phyloP scores from a whole-genome alignment of 1,140 invertebrate genomes.

The Eumaeus atala region DNA sequence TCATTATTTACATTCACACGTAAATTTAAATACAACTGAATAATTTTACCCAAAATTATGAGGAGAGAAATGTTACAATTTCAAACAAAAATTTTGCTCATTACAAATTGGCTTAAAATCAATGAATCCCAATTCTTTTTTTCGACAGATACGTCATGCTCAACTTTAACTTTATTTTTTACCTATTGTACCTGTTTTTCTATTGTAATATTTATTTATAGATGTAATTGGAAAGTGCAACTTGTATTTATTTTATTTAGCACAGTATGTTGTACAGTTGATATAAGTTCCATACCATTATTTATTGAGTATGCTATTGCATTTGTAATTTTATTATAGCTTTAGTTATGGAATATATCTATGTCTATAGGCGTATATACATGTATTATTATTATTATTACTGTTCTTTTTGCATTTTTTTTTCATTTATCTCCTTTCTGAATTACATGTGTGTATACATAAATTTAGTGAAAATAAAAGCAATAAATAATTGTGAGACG shows the following conservation, averaged over 20 bases:
- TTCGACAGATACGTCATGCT: not conserved
- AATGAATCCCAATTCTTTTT: not conserved
- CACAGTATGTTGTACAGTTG: not conserved
- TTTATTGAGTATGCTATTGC: constrained; percentile 9
- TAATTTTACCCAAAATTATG: no score
- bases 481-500: no score
- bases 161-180: constrained; percentile 4
- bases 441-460: no score
- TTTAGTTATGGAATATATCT: not conserved
- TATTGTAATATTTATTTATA: not conserved
- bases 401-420: no score
- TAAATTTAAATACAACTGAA: no score
- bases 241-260: not conserved
- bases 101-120: not conserved
- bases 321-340: not conserved
- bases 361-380: no score
- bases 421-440: no score
- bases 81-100: not conserved
- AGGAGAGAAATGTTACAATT: no score
- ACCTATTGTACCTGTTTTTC: not conserved
- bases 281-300: constrained; percentile 2
- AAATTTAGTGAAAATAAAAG: no score
- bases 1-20: no score
- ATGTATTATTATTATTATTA: no score
- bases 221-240: not conserved